Conservation (phyloP, 2,888 invertebrate species). For the Saturnia japonica region DNA sequence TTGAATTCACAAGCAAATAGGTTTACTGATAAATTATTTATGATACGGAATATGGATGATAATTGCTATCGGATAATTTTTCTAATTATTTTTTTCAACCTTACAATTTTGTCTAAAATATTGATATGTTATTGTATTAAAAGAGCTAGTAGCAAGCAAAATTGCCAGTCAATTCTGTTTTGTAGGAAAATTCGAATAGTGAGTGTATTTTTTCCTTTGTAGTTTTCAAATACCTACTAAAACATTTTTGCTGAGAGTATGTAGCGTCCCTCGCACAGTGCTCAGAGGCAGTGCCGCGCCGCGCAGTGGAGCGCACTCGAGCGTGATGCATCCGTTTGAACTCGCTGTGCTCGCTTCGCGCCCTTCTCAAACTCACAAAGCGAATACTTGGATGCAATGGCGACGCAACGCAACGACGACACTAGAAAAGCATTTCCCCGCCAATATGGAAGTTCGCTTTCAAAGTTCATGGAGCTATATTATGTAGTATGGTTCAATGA, state of each 20-base stretch:
- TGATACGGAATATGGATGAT: too few relatives aligned
- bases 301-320: slow-evolving; percentile 15
- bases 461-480: not conserved
- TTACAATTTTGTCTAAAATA: not conserved
- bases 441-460: not conserved
- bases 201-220: not conserved
- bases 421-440: slow-evolving; percentile 7
- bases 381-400: slow-evolving; percentile 9
- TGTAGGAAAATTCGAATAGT: not conserved
- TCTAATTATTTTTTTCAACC: not conserved
- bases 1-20: too few relatives aligned
- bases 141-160: not conserved
- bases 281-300: too few relatives aligned
- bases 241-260: not conserved
- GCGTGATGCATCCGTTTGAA: slow-evolving; percentile 20
- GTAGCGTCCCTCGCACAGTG: not conserved
- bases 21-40: too few relatives aligned
- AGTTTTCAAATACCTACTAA: not conserved
- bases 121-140: not conserved
- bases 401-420: not conserved
- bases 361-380: slow-evolving; percentile 9
- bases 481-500: not conserved
- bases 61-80: too few relatives aligned
- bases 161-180: not conserved
- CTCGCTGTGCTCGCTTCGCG: not conserved